These are phyloP conservation scores for Ctenopoma multispine DNA, from an alignment of 2,797 vertebrate genomes.

Conservation along the genomic window DNA sequence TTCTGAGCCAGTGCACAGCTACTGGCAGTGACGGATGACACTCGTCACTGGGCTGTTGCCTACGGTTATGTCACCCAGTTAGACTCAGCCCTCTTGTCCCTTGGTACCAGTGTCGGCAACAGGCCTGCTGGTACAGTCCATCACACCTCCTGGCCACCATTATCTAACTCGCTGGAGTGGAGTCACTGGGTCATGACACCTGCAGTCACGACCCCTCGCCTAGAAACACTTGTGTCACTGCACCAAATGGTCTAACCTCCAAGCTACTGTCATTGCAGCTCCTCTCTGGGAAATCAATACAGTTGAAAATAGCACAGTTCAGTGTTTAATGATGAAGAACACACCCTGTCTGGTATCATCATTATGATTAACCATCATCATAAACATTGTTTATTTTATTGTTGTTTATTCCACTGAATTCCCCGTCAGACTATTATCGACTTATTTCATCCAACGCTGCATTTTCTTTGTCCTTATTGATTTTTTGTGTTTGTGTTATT, in stretches of 20 bases:
- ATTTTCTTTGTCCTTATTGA: too few relatives aligned
- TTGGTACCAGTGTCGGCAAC: conserved; percentile 43
- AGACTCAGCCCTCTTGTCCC: conserved; percentile 37
- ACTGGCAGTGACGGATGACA: conserved; percentile 45
- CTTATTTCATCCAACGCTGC: too few relatives aligned
- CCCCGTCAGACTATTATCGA: too few relatives aligned
- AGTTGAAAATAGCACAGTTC: conserved; percentile 53
- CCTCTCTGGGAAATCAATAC: conserved; percentile 55
- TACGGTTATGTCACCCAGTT: conserved; percentile 48
- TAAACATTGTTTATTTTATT: too few relatives aligned
- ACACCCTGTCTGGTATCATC: background rate
- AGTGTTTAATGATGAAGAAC: conserved; percentile 45
- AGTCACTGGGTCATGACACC: conserved; percentile 61
- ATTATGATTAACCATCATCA: too few relatives aligned
- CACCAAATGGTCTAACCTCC: conserved; percentile 39
- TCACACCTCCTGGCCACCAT: conserved; percentile 43
- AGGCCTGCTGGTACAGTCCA: conserved; percentile 34
- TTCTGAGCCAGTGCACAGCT: conserved; percentile 40
- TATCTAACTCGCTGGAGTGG: conserved; percentile 59
- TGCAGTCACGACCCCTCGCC: conserved; percentile 40
- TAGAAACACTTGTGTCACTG: conserved; percentile 66
- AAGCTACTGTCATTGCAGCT: conserved; percentile 34
- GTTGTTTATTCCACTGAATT: too few relatives aligned
- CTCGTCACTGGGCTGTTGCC: conserved; percentile 57
- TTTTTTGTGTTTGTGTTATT: too few relatives aligned